Conservation (phyloP, 2,888 invertebrate species). For the Drosophila falleni region DNA sequence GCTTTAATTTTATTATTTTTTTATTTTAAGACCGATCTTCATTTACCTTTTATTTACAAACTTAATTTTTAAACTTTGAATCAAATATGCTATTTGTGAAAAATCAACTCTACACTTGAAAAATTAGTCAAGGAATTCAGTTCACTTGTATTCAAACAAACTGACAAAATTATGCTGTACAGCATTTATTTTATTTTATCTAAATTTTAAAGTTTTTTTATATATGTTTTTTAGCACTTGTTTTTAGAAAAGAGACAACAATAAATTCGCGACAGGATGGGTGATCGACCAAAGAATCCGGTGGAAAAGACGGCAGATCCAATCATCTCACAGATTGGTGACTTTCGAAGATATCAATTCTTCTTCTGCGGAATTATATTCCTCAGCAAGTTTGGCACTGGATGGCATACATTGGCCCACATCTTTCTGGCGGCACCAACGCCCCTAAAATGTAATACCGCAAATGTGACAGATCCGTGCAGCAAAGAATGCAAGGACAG, state of each 20-base stretch:
- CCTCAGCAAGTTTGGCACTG: constrained; percentile 91
- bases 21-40: background rate
- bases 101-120: constrained; percentile 15
- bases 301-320: constrained; percentile 86
- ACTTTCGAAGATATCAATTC: constrained; percentile 91
- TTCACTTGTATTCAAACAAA: background rate
- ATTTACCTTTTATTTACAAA: background rate
- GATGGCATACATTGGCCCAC: constrained; percentile 93
- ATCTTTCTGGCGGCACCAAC: constrained; percentile 91
- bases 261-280: constrained; percentile 13
- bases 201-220: background rate
- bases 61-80: background rate
- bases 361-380: constrained; percentile 90
- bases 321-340: constrained; percentile 89
- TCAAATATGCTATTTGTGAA: background rate
- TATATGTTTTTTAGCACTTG: background rate
- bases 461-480: constrained; percentile 85
- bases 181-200: background rate
- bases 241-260: background rate
- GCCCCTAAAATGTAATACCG: constrained; percentile 86
- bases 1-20: background rate
- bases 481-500: constrained; percentile 87
- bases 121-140: background rate
- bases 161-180: background rate
- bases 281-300: constrained; percentile 31